Base-by-base conservation (phyloP, 92 coral and sea anemone genomes). In the Parazoanthus atlanticus region DNA sequence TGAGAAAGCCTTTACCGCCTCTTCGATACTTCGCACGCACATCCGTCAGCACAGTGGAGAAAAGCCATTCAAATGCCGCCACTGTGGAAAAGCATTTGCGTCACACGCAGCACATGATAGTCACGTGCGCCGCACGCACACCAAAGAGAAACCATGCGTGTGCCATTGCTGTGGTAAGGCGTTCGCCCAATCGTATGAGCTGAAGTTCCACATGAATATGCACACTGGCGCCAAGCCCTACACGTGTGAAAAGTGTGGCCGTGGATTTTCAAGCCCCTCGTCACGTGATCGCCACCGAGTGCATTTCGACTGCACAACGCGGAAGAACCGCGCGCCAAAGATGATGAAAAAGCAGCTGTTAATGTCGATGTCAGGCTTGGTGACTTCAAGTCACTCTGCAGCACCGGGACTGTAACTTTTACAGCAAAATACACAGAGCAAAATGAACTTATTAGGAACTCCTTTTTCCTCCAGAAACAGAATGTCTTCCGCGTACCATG, bases 21-120 rank as follows among this genome's bases (percentile, higher is more conserved):
- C 99, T 25, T 96, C 99, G 47, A 96, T 96, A 73, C 93, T 96
- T 43, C 99, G 99, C 81, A 96, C 99, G 36, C 99, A 96, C 86
- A 91, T 96, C 52, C 98, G 99, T 49, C 99, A 96, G 76, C 99
- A 96, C 76, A 93, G 96, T 79, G 99, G 99, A 6, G 99, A 96
- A 69, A 96, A 96, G 91, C 99, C 98, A 19, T 96, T 96, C 86
- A 96, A 96, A 91, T 96, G 99, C 69, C 94, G 93, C 61, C 99
- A 96, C 75, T 96, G 99, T 76, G 99, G 98, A 8, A 96, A 95
- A 56, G 99, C 99, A 25, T 96, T 96, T 85, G 99, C 99, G 43
- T 96, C 99, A 46, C 99, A 96, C 79, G 99, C 99, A 21, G 99
- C 99, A 52, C 99, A 96, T 84, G 99, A 96, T 86, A 96, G 99